Evolutionary conservation across 2,113 vertebrate genomes (phyloP).

Genomic region (Saccopteryx leptura): DNA sequence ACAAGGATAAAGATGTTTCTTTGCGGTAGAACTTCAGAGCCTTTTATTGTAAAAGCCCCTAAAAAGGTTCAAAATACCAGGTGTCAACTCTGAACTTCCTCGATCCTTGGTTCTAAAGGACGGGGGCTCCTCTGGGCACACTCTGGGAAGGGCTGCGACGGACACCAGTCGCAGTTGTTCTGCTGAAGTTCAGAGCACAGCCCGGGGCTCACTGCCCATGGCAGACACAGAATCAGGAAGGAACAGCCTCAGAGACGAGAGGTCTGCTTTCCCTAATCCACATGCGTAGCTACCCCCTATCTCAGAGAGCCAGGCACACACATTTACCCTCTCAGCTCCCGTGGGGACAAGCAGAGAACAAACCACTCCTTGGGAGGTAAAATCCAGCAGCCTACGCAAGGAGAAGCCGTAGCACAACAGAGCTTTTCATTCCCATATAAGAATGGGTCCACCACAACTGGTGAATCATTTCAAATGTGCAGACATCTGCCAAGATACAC

Average conservation of each 20-base stretch:
- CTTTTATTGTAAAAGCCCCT: not conserved
- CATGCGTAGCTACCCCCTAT: not conserved
- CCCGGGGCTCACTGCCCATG: accelerated
- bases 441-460: not conserved
- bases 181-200: not conserved
- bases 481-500: not conserved
- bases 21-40: not conserved
- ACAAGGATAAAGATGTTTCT: not conserved
- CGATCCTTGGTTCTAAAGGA: not conserved
- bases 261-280: not conserved
- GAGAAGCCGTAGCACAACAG: not conserved
- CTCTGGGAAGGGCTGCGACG: not conserved
- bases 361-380: not conserved
- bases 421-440: not conserved
- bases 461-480: not conserved
- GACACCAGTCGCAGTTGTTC: not conserved
- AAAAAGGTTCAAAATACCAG: not conserved
- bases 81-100: not conserved
- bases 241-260: accelerated
- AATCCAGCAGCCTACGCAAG: not conserved
- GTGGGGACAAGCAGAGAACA: not conserved
- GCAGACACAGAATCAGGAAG: not conserved
- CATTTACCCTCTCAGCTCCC: not conserved
- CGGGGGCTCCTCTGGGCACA: not conserved
- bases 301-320: not conserved